Conservation (phyloP, 1,140 invertebrate genomes). For the Sipha flava region DNA sequence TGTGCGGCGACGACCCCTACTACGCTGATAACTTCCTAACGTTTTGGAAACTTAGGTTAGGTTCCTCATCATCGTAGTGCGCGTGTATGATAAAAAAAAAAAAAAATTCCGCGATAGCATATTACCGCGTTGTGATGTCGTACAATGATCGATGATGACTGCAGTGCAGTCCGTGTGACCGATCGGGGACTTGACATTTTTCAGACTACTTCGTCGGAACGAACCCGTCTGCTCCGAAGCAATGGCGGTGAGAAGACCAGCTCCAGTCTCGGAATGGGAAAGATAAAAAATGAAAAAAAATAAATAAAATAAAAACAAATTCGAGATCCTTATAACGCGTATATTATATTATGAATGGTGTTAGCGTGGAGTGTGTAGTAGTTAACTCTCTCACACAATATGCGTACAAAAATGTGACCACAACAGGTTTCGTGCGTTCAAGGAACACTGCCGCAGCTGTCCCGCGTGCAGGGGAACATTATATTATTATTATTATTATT, state of each 20-base stretch:
- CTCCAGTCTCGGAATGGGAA: not conserved
- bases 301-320: too few relatives aligned
- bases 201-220: too few relatives aligned
- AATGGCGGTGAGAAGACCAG: not conserved
- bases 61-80: too few relatives aligned
- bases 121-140: too few relatives aligned
- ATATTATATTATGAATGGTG: not conserved
- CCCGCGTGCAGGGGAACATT: not conserved
- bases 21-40: too few relatives aligned
- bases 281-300: too few relatives aligned
- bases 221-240: too few relatives aligned
- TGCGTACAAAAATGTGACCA: slow-evolving; percentile 4
- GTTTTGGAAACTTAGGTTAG: too few relatives aligned
- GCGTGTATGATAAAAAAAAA: too few relatives aligned
- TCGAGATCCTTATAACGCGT: not conserved
- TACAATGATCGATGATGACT: not conserved
- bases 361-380: not conserved
- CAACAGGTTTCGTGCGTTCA: not conserved
- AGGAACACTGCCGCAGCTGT: not conserved
- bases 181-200: not conserved
- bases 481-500: too few relatives aligned
- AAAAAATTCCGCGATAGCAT: too few relatives aligned
- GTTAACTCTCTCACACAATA: not conserved
- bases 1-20: too few relatives aligned
- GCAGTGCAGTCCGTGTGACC: not conserved